These are phyloP conservation scores for Melanostoma mellinum DNA, from an alignment of 2,888 invertebrate genomes.

Conservation along the genomic window DNA sequence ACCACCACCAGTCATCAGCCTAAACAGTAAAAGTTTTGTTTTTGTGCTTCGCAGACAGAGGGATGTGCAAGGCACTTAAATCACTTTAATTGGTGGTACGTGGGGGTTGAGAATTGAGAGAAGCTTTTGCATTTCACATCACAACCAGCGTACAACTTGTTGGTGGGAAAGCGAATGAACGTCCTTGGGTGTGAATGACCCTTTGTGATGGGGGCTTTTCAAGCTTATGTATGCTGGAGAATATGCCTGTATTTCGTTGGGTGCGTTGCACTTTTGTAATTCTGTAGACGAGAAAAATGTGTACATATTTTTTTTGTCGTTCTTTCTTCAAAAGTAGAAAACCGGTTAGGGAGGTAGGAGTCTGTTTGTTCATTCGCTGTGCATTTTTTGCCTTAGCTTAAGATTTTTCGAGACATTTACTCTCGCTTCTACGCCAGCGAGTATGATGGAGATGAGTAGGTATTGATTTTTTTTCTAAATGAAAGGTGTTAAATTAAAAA, in stretches of 20 bases:
- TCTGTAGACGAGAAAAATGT: conserved; percentile 60
- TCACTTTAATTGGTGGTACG: conserved; percentile 56
- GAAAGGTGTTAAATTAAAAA: neutral
- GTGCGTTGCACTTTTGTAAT: conserved; percentile 71
- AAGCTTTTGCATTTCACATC: conserved; percentile 58
- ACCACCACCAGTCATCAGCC: conserved; percentile 8
- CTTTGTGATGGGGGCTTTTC: conserved; percentile 38
- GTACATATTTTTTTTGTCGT: neutral
- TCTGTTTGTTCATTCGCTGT: conserved; percentile 23
- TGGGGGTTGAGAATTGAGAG: conserved; percentile 24
- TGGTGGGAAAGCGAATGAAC: conserved; percentile 74
- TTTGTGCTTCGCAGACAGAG: conserved; percentile 39
- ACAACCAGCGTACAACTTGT: conserved; percentile 62
- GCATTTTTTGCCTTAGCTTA: conserved; percentile 7
- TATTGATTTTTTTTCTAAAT: conserved; percentile 46
- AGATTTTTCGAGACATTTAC: conserved; percentile 68
- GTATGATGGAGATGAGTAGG: neutral
- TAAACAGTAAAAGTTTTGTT: conserved; percentile 66
- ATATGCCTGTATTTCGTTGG: conserved; percentile 51
- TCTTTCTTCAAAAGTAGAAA: conserved; percentile 13
- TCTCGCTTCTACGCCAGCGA: conserved; percentile 72
- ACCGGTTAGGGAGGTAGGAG: conserved; percentile 17
- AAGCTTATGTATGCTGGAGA: conserved; percentile 34
- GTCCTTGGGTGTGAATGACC: conserved; percentile 76
- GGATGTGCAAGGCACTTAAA: conserved; percentile 56